These are phyloP conservation scores for Grus americana DNA, from an alignment of 2,113 vertebrate species.

Conservation along the genomic window DNA sequence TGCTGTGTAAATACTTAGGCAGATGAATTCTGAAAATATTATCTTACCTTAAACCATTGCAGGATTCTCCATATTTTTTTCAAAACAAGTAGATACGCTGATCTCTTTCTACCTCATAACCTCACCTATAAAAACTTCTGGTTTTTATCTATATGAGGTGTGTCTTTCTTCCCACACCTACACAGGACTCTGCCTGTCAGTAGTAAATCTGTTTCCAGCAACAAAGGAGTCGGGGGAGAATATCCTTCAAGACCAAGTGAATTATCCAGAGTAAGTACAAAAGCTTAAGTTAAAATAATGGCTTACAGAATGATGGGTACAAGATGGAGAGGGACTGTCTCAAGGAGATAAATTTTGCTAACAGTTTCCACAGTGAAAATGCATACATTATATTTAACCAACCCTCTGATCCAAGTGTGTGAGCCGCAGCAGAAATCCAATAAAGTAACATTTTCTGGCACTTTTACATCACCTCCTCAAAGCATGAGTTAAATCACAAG, in stretches of 20 bases:
- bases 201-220: constrained; percentile 22
- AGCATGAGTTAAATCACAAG: not conserved
- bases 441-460: not conserved
- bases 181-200: constrained; percentile 21
- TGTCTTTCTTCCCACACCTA: constrained; percentile 48
- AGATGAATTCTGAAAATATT: not conserved
- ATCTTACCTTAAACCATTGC: not conserved
- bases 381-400: not conserved
- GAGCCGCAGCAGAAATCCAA: not conserved
- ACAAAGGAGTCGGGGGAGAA: not conserved
- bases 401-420: not conserved
- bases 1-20: not conserved
- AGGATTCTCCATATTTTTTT: not conserved
- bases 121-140: not conserved
- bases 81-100: not conserved
- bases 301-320: not conserved
- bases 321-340: not conserved
- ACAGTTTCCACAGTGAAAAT: not conserved
- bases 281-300: constrained; percentile 18
- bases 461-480: not conserved
- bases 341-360: not conserved
- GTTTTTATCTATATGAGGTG: not conserved
- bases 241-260: not conserved
- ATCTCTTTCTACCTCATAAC: not conserved
- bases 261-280: not conserved